Evolutionary conservation across 2,113 vertebrate species (phyloP), one percentile per base, ranked within the genome.

Genomic region (Oostethus manadensis): DNA sequence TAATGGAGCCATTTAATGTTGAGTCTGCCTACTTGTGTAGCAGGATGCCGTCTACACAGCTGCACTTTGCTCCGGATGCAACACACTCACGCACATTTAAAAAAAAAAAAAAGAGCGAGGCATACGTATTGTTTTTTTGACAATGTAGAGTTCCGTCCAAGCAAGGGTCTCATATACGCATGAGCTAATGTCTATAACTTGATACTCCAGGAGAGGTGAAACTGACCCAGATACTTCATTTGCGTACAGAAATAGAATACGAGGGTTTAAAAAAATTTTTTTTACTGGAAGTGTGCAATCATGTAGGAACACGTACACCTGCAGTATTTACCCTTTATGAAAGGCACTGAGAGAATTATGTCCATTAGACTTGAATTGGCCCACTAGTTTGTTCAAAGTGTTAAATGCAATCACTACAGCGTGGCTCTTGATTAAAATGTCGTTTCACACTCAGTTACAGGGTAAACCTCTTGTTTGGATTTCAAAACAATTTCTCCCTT

Each of bases 1-100:
- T 68, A 43, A 22, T 48, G 55, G 55, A 63, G 62, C 70, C 47
- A 49, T 78, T 76, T 60, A 71, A 58, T 83, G 15, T 10, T 33
- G 29, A 51, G 40, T 60, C 69, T 58, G 63, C 66, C 58, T 79
- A 42, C 57, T 69, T 11, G 53, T 54, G 64, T 71, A 65, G 87
- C 87, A 90, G 88, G 87, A 88, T 87, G 87, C 76, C 77, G 88
- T 63, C 60, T 80, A 74, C 83, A 88, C 89, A 87, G 88, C 87
- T 88, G 88, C 77, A 69, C 71, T 81, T 76, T 85, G 86, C 88
- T 87, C 88, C 87, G 86, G 88, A 89, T 90, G 87, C 85, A 83
- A 55, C 56, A 58, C 53, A 26, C 43, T 43, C 46, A 26, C 55
- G 10, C 58, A 40, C 16, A 49, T 26, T 43, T 23, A 54, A 40